Percentiles rank a stretch among this genome's conserved stretches.
phyloP scores from a whole-genome alignment of 2,113 vertebrate species.

The Promerops cafer region DNA sequence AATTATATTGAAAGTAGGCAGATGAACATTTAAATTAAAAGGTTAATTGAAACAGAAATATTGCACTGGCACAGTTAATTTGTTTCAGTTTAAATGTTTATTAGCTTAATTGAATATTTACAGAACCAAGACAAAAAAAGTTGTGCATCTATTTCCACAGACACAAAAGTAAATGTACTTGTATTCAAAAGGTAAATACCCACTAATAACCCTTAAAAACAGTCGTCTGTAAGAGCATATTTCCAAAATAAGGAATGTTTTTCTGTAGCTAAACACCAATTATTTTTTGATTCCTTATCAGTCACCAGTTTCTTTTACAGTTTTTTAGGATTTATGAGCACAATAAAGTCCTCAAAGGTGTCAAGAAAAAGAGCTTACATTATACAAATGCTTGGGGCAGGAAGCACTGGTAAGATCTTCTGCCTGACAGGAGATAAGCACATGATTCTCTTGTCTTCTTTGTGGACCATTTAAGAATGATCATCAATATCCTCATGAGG shows the following conservation, averaged over 20 bases:
- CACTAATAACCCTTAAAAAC: neutral
- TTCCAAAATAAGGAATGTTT: neutral
- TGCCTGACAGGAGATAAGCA: neutral
- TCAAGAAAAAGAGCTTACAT: neutral
- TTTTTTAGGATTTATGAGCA: neutral
- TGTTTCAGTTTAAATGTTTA: slow-evolving; percentile 29
- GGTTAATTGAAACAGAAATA: slow-evolving; percentile 47
- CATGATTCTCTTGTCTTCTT: neutral
- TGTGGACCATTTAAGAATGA: neutral
- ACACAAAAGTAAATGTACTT: neutral
- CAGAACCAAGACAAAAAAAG: neutral
- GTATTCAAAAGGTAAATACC: neutral
- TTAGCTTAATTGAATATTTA: slow-evolving; percentile 40
- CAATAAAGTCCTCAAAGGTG: neutral
- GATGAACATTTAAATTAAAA: slow-evolving; percentile 45
- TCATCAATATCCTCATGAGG: neutral
- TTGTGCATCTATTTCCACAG: neutral
- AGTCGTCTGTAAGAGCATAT: neutral
- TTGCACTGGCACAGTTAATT: neutral
- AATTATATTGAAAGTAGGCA: slow-evolving; percentile 5
- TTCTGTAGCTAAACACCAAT: neutral
- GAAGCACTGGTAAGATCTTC: neutral
- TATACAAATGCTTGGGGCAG: neutral
- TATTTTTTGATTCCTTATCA: neutral
- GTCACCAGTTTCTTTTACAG: neutral